Conservation (phyloP, 2,113 vertebrate species). For the Petaurus breviceps region DNA sequence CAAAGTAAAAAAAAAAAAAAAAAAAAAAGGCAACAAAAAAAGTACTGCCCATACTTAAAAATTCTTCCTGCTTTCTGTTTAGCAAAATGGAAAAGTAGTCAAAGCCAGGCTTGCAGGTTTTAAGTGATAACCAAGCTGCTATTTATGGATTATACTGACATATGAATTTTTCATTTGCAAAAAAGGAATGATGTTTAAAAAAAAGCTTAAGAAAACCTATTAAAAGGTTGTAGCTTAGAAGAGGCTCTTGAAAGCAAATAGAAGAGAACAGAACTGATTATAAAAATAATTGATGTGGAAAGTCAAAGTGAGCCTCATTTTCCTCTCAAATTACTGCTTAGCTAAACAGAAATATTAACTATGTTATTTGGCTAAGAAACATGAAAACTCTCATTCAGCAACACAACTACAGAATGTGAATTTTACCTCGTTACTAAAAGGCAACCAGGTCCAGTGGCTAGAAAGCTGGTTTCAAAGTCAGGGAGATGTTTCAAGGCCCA, state of each 20-base stretch:
- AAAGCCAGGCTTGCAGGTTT: neutral
- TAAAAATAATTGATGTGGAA: conserved; percentile 24
- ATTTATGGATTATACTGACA: neutral
- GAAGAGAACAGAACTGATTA: neutral
- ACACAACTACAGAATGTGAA: neutral
- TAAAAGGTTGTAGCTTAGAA: neutral
- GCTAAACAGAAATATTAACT: conserved; percentile 8
- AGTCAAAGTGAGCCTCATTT: conserved; percentile 32
- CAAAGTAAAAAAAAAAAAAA: too few relatives aligned
- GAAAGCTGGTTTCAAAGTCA: neutral
- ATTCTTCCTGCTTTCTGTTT: neutral
- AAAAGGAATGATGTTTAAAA: neutral
- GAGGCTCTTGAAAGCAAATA: neutral
- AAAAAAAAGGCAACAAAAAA: neutral
- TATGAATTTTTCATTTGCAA: neutral
- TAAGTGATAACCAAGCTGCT: neutral
- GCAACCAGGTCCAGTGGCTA: neutral
- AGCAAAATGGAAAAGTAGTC: neutral
- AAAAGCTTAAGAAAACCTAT: neutral
- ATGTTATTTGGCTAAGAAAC: neutral
- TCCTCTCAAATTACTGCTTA: conserved; percentile 21
- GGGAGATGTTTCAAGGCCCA: neutral
- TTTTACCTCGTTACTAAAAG: neutral
- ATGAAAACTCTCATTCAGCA: neutral
- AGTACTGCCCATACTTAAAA: neutral